Percentiles rank a stretch among this genome's conserved stretches.
These are phyloP conservation scores for Molossus alvarezi DNA, from an alignment of 2,797 vertebrate genomes.

Conservation along the genomic window DNA sequence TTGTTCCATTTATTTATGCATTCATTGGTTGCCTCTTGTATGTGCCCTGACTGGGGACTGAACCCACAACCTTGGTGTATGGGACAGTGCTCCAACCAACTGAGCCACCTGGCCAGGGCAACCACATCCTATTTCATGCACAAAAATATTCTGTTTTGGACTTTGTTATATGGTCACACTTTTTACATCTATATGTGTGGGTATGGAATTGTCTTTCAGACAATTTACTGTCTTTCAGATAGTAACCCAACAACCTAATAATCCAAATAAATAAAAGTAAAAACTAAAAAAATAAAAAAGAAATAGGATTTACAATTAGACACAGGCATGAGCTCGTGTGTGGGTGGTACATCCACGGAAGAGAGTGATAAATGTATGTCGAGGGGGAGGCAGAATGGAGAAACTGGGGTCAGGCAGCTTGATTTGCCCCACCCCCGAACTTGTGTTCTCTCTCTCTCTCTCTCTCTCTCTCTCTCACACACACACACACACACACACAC, in stretches of 20 bases:
- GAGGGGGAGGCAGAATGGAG: not conserved
- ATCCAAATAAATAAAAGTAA: constrained; percentile 31
- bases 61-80: too few species aligned
- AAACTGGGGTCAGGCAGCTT: not conserved
- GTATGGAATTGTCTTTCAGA: not conserved
- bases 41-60: too few species aligned
- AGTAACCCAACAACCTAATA: not conserved
- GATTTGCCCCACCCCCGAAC: not conserved
- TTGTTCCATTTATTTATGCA: too few species aligned
- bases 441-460: not conserved
- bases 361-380: not conserved
- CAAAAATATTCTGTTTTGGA: not conserved
- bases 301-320: not conserved
- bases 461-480: too few species aligned
- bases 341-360: too few species aligned
- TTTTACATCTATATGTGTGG: not conserved
- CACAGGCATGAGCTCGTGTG: too few species aligned
- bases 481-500: not conserved
- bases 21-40: too few species aligned
- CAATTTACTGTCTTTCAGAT: not conserved
- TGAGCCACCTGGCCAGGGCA: too few species aligned
- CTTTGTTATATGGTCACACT: not conserved
- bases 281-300: not conserved
- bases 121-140: not conserved
- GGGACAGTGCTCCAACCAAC: too few species aligned